Base-by-base conservation (phyloP, 1,140 invertebrate species). In the Drosophila pseudoananassae region DNA sequence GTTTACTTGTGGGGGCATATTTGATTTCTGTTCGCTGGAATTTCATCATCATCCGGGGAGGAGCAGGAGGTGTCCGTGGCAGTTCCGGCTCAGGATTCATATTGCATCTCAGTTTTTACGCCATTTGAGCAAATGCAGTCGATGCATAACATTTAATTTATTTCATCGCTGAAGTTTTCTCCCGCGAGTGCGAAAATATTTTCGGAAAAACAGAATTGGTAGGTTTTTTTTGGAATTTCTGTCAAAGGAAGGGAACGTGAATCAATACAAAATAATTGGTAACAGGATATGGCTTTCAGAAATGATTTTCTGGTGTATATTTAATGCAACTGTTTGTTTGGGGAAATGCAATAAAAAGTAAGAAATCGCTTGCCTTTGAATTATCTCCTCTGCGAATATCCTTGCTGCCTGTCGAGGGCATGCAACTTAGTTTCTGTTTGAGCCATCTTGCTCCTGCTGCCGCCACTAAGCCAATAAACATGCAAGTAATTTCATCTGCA, bases 401-500 rank as follows among this genome's bases (percentile, higher is more conserved):
- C 17, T 20, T 9, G 17, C 43, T 15, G 6, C 6, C 40, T 17
- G 7, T 17, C 20, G 8, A 43, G 23, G 7, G 12, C 20, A 31
- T 9, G 20, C 36, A 4, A 58, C 15, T 7, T 49, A 45, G 50
- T 14, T 45, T 36, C 15, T 53, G 23, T 7, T 33, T 5, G 9
- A 64, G 5, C 31, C 17, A 1, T 50, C 25, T 15, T 15, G 46
- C 17, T 46, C 23, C 29, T 3, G 10, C 17, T 14, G n/a, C 17
- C n/a, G 15, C 51, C 55, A 51, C 51, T 38, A 71, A 59, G 40
- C 69, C 56, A 69, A 68, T 68, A 68, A 66, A 71, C 58, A 64
- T 71, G 47, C 56, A 27, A 78, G 74, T 78, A 82, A 81, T 85
- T 87, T 66, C 74, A 78, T 82, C 55, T 53, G 54, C 70, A 88